Evolutionary conservation across 1,140 invertebrate species (phyloP), one percentile per base, ranked within the genome.

Genomic region (Nylanderia fulva): DNA sequence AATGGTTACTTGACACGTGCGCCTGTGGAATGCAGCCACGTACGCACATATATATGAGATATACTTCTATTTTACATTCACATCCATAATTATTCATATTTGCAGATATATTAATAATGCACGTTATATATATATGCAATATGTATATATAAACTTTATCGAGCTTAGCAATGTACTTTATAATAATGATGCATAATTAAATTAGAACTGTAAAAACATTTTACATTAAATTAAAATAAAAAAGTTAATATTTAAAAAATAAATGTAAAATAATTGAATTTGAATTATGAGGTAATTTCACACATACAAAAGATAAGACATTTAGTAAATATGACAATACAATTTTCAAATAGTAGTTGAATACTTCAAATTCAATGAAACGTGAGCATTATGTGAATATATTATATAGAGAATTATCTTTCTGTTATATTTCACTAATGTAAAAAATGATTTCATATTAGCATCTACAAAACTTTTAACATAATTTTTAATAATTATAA

Each of bases 401-500:
- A 9, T 36, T 56, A 48, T 6, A 48, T 18, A 48, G 15, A 48
- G 0, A 48, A 48, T 0, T 39, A 58, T 56, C 5, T 48, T 11
- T 68, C 13, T 54, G 6, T 9, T 54, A 11, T 0, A 24, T 36
- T 74, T 24, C 29, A 58, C 1, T 3, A 13, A n/a, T 24, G 7
- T 48, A 48, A 6, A 0, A 48, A 18, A 5, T 42, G n/a, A 21
- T n/a, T 2, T 4, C 15, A 48, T 48, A 48, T 18, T 5, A 48
- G 4, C 15, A 5, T 5, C 1, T 3, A 48, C 15, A 48, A 48
- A 5, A 0, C 11, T 21, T 4, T 29, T 69, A 52, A 11, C 8
- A 71, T 13, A n/a, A 72, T 58, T 58, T 18, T 58, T 74, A 42
- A 76, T 27, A n/a, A 15, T 61, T 27, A 2, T 61, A 42, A 29